Conservation (phyloP, 2,797 vertebrate genomes). For the Cirrhinus mrigala region DNA sequence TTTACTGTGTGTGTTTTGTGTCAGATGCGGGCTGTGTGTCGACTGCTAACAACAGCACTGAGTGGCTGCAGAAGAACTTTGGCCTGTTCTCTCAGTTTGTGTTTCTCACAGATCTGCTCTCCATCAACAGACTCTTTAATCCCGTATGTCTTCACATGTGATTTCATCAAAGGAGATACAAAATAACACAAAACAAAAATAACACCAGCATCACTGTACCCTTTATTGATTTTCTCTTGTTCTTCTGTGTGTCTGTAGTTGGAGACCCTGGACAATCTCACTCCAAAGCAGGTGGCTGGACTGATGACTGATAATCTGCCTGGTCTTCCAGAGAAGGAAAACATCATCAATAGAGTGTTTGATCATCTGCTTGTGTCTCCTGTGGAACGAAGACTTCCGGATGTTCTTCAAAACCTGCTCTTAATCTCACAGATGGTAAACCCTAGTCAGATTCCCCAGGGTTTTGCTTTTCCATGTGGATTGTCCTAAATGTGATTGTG, state of each 20-base stretch:
- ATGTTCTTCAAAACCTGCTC: conserved; percentile 59
- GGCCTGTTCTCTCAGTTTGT: conserved; percentile 35
- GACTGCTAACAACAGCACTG: conserved; percentile 9
- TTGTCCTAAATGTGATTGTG: neutral
- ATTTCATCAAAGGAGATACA: neutral
- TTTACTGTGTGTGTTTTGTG: neutral
- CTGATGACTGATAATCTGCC: conserved; percentile 69
- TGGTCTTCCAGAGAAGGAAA: conserved; percentile 59
- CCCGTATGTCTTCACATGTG: conserved; percentile 34
- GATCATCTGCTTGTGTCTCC: conserved; percentile 67
- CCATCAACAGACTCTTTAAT: conserved; percentile 37
- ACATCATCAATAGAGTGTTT: conserved; percentile 70
- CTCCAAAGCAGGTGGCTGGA: conserved; percentile 67
- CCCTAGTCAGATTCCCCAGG: neutral
- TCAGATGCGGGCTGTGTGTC: conserved; percentile 43
- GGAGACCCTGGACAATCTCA: conserved; percentile 63
- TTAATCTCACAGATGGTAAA: conserved; percentile 47
- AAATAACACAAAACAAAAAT: too few relatives aligned
- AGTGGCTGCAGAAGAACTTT: conserved; percentile 51
- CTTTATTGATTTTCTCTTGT: neutral
- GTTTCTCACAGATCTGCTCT: conserved; percentile 22
- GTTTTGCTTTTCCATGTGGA: neutral
- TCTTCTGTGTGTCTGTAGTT: conserved; percentile 61
- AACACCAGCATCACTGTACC: too few relatives aligned
- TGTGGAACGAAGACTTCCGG: conserved; percentile 24